phyloP scores from a whole-genome alignment of 1,140 invertebrate genomes.

The Ganaspis sp. region DNA sequence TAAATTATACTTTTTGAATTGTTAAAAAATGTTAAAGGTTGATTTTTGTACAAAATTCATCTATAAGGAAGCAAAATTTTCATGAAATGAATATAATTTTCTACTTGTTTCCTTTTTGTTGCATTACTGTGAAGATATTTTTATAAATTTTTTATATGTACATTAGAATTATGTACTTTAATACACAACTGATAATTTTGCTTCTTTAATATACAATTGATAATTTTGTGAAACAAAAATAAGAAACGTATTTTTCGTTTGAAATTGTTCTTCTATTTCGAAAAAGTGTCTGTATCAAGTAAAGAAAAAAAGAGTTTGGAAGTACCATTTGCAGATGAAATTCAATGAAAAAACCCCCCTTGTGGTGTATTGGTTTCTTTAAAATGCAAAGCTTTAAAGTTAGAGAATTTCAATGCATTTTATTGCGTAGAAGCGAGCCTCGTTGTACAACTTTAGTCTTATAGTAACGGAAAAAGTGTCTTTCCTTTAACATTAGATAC shows the following conservation, averaged over 20 bases:
- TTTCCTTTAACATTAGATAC: not conserved
- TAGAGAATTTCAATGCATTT: not conserved
- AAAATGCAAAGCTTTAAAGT: conserved; percentile 16
- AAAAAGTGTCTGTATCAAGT: not conserved
- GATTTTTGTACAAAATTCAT: too few relatives aligned
- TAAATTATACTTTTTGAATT: too few relatives aligned
- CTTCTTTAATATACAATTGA: too few relatives aligned
- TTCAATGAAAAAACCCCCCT: not conserved
- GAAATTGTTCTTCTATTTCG: not conserved
- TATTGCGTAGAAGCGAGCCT: not conserved
- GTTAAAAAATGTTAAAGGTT: too few relatives aligned
- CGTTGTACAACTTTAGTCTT: not conserved
- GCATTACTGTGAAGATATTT: too few relatives aligned
- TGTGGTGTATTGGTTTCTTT: conserved; percentile 12
- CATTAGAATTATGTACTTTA: too few relatives aligned
- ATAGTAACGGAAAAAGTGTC: not conserved
- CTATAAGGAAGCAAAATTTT: too few relatives aligned
- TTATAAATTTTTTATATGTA: too few relatives aligned
- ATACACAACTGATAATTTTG: too few relatives aligned
- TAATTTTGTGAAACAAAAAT: not conserved
- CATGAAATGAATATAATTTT: too few relatives aligned
- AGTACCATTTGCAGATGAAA: not conserved
- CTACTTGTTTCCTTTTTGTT: too few relatives aligned
- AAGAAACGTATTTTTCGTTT: not conserved
- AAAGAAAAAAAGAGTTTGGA: not conserved